A percentile compares a stretch with the other conserved stretches of the same genome.
These are phyloP conservation scores for Eudemis profundana DNA, from an alignment of 2,888 invertebrate species.

Conservation along the genomic window DNA sequence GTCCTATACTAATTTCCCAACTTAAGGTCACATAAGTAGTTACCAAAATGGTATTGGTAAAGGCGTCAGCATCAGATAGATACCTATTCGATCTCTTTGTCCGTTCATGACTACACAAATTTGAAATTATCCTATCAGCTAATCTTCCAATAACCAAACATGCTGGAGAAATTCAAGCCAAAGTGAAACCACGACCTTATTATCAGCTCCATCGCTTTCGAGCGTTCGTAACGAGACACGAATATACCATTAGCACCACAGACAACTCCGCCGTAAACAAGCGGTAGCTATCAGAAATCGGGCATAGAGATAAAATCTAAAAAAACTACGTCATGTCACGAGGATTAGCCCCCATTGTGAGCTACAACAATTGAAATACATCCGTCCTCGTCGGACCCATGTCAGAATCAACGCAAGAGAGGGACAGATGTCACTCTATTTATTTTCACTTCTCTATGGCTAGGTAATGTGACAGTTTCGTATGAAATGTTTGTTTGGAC, in stretches of 20 bases:
- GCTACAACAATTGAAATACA: constrained; percentile 77
- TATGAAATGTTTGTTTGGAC: constrained; percentile 82
- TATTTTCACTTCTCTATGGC: constrained; percentile 80
- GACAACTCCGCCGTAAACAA: constrained; percentile 71
- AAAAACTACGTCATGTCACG: constrained; percentile 75
- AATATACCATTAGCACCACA: constrained; percentile 76
- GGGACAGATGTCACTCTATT: constrained; percentile 71
- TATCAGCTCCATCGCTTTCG: constrained; percentile 38
- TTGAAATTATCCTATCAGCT: constrained; percentile 28
- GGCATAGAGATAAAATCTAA: constrained; percentile 68
- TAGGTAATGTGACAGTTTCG: constrained; percentile 81
- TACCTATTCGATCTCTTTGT: constrained; percentile 3
- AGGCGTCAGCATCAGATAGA: constrained; percentile 14
- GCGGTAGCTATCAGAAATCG: constrained; percentile 78
- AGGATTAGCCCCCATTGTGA: constrained; percentile 81
- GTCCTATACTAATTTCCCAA: no score
- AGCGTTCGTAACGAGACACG: constrained; percentile 72
- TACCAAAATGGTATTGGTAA: not conserved
- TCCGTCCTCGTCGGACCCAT: constrained; percentile 67
- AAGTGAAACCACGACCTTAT: constrained; percentile 36
- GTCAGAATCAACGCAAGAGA: constrained; percentile 51
- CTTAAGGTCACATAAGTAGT: no score
- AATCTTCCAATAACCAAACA: constrained; percentile 31
- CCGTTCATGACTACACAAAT: constrained; percentile 8
- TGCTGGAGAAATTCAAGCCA: constrained; percentile 26